Conservation (phyloP, 2,113 vertebrate species). For the Platycercus adscitus region DNA sequence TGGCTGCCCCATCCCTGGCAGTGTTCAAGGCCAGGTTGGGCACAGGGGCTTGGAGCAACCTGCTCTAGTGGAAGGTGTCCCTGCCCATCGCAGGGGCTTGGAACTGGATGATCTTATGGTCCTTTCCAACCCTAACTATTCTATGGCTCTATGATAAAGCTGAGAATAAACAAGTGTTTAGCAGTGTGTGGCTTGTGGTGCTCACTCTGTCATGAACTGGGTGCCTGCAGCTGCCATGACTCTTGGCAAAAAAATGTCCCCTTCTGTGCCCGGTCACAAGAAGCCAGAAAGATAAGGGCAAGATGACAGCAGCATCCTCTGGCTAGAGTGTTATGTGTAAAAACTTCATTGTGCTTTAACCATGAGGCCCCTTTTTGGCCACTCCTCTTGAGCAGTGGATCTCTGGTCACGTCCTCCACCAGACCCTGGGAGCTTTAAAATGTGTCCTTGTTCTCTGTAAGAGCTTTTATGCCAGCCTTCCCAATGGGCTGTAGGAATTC, state of each 20-base stretch:
- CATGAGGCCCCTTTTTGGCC: background rate
- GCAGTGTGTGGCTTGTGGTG: fast-evolving
- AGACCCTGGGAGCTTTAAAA: background rate
- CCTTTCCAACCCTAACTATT: background rate
- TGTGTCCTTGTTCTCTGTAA: fast-evolving
- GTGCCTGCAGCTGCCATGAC: fast-evolving
- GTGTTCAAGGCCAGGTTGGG: background rate
- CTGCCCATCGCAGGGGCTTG: background rate
- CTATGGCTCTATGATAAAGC: background rate
- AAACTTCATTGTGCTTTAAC: fast-evolving
- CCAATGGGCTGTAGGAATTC: background rate
- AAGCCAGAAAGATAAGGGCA: fast-evolving
- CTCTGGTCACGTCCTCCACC: fast-evolving
- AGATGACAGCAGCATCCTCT: background rate
- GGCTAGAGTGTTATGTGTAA: fast-evolving
- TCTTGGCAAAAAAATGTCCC: fast-evolving
- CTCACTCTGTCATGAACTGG: fast-evolving
- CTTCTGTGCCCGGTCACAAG: no score
- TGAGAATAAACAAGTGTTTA: fast-evolving
- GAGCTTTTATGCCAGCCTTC: background rate
- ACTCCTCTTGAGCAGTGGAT: fast-evolving
- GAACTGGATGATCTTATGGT: background rate
- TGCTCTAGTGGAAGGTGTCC: background rate
- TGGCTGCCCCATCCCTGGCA: background rate
- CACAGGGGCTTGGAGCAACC: background rate